Conservation (phyloP, 2,113 vertebrate genomes). For the Brienomyrus longianalis region DNA sequence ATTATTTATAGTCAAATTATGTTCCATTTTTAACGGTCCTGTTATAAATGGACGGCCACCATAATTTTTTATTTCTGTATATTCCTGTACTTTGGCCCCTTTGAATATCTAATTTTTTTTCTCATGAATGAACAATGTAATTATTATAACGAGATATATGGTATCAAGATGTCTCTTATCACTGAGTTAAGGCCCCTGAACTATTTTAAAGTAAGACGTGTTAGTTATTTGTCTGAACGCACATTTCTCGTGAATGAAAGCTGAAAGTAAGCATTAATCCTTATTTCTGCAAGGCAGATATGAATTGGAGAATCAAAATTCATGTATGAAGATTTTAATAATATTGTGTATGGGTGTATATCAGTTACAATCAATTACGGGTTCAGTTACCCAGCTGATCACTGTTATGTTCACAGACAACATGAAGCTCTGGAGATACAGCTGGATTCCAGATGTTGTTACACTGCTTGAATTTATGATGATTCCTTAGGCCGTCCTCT, state of each 20-base stretch:
- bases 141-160: conserved; percentile 33
- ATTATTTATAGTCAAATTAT: conserved; percentile 58
- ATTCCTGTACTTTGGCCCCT: conserved; percentile 32
- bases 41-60: conserved; percentile 32
- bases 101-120: conserved; percentile 29
- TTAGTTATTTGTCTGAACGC: conserved; percentile 40
- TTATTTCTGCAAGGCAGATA: conserved; percentile 41
- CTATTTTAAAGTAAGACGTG: conserved; percentile 48
- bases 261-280: conserved; percentile 46
- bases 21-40: conserved; percentile 47
- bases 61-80: conserved; percentile 30
- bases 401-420: neutral
- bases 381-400: neutral
- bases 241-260: neutral
- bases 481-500: neutral
- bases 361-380: neutral
- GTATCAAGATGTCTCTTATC: conserved; percentile 32
- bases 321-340: conserved; percentile 1
- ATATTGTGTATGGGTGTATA: neutral
- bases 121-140: conserved; percentile 36
- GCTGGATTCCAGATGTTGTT: neutral
- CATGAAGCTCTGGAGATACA: neutral
- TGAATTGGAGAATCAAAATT: conserved; percentile 5
- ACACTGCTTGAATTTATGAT: neutral
- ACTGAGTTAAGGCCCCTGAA: conserved; percentile 37